Conservation (phyloP, 2,888 invertebrate species). For the Macaria liturata region DNA sequence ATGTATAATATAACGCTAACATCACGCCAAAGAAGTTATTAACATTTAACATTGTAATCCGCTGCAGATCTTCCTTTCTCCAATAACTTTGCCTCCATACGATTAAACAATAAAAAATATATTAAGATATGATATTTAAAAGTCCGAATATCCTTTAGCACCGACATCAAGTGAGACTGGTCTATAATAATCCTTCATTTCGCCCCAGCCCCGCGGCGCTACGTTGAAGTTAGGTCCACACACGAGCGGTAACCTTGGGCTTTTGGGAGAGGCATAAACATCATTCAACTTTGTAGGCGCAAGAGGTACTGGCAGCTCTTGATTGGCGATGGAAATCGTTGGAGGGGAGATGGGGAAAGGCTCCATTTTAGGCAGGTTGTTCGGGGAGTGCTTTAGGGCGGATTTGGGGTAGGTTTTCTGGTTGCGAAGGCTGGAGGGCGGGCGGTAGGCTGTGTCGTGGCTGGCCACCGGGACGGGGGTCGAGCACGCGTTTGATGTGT, state of each 20-base stretch:
- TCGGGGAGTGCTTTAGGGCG: slow-evolving; percentile 64
- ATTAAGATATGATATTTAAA: slow-evolving; percentile 48
- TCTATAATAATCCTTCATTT: slow-evolving; percentile 86
- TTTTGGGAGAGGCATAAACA: slow-evolving; percentile 73
- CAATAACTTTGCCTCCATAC: background rate
- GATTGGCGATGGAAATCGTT: slow-evolving; percentile 56
- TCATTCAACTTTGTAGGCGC: slow-evolving; percentile 77
- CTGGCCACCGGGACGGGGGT: slow-evolving; percentile 74
- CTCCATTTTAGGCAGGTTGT: slow-evolving; percentile 71
- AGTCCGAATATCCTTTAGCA: slow-evolving; percentile 78
- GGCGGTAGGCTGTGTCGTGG: slow-evolving; percentile 79
- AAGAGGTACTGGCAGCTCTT: slow-evolving; percentile 66
- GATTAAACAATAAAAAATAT: slow-evolving; percentile 23
- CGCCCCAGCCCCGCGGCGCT: slow-evolving; percentile 92
- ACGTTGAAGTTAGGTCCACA: slow-evolving; percentile 89
- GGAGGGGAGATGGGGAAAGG: slow-evolving; percentile 74
- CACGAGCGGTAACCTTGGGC: slow-evolving; percentile 66
- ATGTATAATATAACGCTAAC: too few relatives aligned
- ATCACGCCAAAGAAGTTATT: too few relatives aligned
- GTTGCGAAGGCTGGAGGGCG: slow-evolving; percentile 73
- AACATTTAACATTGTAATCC: too few relatives aligned
- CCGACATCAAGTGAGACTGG: slow-evolving; percentile 88
- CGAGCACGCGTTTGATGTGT: slow-evolving; percentile 73
- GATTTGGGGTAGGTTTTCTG: slow-evolving; percentile 78
- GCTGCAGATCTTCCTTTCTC: too few relatives aligned